phyloP scores from a whole-genome alignment of 2,113 vertebrate species.

The Ictalurus furcatus region DNA sequence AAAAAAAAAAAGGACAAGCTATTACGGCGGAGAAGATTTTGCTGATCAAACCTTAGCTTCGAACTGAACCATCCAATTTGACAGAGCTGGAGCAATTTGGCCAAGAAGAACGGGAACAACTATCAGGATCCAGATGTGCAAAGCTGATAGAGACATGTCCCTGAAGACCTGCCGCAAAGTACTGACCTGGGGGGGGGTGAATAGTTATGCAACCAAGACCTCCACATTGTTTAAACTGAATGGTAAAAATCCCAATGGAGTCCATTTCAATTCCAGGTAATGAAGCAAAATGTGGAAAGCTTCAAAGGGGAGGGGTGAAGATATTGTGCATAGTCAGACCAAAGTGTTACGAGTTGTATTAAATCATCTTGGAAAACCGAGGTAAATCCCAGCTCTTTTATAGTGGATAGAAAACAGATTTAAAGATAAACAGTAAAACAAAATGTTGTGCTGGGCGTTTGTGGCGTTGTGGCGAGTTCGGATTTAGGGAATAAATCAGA shows the following conservation, averaged over 20 bases:
- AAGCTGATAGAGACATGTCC: not conserved
- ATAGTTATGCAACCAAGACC: not conserved
- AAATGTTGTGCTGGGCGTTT: conserved; percentile 23
- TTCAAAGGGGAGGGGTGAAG: not conserved
- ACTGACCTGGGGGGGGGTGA: not conserved
- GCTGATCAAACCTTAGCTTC: conserved; percentile 27
- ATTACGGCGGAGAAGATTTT: conserved; percentile 25
- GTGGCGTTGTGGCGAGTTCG: conserved; percentile 48
- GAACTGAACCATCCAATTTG: conserved; percentile 24
- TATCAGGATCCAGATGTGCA: conserved; percentile 23
- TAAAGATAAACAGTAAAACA: not conserved
- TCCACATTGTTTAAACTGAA: not conserved
- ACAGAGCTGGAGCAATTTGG: not conserved
- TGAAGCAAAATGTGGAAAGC: not conserved
- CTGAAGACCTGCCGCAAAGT: not conserved
- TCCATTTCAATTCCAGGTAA: not conserved
- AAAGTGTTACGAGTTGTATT: not conserved
- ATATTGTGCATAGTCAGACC: not conserved
- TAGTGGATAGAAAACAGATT: not conserved
- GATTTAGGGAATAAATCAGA: conserved; percentile 69
- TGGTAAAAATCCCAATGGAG: not conserved
- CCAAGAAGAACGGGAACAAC: conserved; percentile 1
- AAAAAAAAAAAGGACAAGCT: conserved; percentile 21
- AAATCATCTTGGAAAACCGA: not conserved
- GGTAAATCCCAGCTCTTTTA: not conserved